Conservation (phyloP, 2,113 vertebrate species). For the Pseudolaguvia tuberculata region DNA sequence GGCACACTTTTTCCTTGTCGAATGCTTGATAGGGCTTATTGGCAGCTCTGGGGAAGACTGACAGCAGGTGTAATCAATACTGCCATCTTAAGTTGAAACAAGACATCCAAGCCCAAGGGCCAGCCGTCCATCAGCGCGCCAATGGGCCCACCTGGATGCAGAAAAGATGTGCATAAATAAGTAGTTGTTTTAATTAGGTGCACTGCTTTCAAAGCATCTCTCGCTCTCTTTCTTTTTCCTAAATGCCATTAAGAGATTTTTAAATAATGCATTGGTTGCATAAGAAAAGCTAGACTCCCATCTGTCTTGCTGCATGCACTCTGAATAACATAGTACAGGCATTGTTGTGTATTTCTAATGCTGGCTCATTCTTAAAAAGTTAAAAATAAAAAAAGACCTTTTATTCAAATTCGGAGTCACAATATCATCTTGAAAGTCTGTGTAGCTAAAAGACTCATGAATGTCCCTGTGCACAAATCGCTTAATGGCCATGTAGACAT, state of each 20-base stretch:
- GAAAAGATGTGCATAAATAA: constrained; percentile 56
- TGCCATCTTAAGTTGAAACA: constrained; percentile 57
- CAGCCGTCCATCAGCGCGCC: constrained; percentile 55
- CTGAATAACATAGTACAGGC: constrained; percentile 38
- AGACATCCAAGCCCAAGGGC: constrained; percentile 57
- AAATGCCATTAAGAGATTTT: constrained; percentile 54
- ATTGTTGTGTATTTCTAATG: not conserved
- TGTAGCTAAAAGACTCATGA: no score
- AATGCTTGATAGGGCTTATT: constrained; percentile 55
- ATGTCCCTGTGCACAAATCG: no score
- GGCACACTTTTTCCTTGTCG: constrained; percentile 42
- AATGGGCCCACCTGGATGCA: constrained; percentile 47
- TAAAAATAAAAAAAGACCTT: no score
- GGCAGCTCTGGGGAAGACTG: constrained; percentile 62
- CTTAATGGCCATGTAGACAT: no score
- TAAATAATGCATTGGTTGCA: constrained; percentile 61
- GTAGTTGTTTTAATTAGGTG: constrained; percentile 62
- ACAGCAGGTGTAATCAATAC: constrained; percentile 63
- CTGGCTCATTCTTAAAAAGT: not conserved
- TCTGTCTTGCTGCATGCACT: constrained; percentile 49
- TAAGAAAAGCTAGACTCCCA: constrained; percentile 42
- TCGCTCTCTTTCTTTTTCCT: constrained; percentile 41
- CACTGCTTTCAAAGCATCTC: constrained; percentile 49
- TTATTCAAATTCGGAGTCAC: no score
- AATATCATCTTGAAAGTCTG: not conserved